phyloP scores from a whole-genome alignment of 2,113 vertebrate species.

The Haplochromis vanheusdeni region DNA sequence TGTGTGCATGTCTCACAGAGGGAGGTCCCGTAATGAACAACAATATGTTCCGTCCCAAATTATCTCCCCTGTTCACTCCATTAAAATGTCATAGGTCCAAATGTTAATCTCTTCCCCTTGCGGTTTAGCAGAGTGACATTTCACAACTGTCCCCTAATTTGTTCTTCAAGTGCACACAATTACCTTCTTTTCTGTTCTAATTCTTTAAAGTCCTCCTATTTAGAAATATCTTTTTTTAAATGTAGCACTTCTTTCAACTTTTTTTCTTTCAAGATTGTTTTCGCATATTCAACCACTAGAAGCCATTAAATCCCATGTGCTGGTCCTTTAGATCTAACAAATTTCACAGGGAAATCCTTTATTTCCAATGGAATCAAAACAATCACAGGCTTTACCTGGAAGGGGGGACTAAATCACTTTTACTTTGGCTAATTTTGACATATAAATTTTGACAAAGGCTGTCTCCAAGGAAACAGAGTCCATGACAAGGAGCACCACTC shows the following conservation, averaged over 20 bases:
- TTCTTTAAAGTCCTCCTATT: neutral
- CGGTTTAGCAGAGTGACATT: slow-evolving; percentile 7
- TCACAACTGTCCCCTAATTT: neutral
- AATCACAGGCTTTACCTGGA: neutral
- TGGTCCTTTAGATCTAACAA: neutral
- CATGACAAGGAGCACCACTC: neutral
- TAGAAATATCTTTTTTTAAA: neutral
- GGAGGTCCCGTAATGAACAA: slow-evolving; percentile 42
- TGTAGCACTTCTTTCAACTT: neutral
- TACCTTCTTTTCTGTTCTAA: neutral
- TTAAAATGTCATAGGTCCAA: slow-evolving; percentile 58
- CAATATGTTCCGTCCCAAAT: slow-evolving; percentile 48
- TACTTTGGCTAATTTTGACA: neutral
- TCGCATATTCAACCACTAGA: neutral
- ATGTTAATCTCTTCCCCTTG: slow-evolving; percentile 37
- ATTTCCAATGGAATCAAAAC: neutral
- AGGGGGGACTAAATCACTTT: neutral
- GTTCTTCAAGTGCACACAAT: neutral
- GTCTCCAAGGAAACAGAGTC: neutral
- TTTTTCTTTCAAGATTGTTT: neutral
- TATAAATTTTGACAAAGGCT: neutral
- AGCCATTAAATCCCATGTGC: neutral
- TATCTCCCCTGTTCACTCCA: slow-evolving; percentile 38
- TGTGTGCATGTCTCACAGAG: neutral
- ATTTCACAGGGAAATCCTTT: neutral